Evolutionary conservation across 2,113 vertebrate species (phyloP), one percentile per base, ranked within the genome.

Genomic region (Diphyllodes magnificus): DNA sequence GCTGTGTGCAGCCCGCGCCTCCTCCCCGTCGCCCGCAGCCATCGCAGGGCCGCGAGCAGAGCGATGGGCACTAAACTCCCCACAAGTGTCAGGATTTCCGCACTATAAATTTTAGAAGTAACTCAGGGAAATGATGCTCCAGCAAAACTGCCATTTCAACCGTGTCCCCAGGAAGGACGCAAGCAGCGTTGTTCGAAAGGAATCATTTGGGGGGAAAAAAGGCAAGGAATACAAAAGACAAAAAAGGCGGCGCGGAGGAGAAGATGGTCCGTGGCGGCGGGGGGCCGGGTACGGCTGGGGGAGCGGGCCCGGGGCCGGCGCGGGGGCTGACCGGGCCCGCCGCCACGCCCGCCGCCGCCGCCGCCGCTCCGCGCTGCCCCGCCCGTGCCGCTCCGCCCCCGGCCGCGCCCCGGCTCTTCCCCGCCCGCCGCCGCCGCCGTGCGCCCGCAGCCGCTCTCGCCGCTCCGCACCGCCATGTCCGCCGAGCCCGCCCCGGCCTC

Each of bases 151-250:
- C 53, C 70, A 2, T 39, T 47, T 15, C 82, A 9, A 8, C 12
- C 12, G 3, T 3, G 40, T 20, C 39, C 15, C 66, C 53, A 23
- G 66, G 31, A 30, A 50, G 19, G 57, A 16, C 2, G 22, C 49
- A 1, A 33, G 69, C 72, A 3, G 14, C 7, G n/a, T 57, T 20
- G n/a, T 17, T 64, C 8, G 63, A 44, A 68, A 57, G 16, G 7
- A 49, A 57, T 12, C 2, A 5, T 59, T 65, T 9, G 23, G 5
- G 1, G 9, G 3, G 14, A 1, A 28, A 20, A 10, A 11, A 31
- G 9, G 31, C 8, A 47, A 20, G 24, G 7, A 17, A 56, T 28
- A 23, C 12, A 35, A 45, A 75, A n/a, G 3, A 18, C 9, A 16
- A 15, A 63, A 72, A 71, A 21, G 10, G 37, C 20, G 10, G 45